These are phyloP conservation scores for Fringilla coelebs DNA, from an alignment of 2,797 vertebrate genomes.

Conservation along the genomic window DNA sequence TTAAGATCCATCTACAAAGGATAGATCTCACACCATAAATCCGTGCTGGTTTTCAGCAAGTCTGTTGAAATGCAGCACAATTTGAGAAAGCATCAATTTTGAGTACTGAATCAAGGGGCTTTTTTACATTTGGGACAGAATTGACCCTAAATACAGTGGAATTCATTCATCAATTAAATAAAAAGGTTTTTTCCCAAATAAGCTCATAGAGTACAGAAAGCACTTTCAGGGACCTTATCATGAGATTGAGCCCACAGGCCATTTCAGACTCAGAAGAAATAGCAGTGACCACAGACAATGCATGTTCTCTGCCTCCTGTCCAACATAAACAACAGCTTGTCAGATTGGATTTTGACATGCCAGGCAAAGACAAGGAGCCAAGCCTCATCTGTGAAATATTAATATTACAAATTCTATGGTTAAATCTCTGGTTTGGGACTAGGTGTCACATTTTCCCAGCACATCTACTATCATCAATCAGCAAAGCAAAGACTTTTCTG, in stretches of 20 bases:
- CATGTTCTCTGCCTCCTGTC: not conserved
- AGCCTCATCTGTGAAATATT: not conserved
- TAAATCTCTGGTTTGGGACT: not conserved
- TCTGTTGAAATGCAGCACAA: not conserved
- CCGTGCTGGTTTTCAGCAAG: not conserved
- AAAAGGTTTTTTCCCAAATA: not conserved
- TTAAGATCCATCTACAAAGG: not conserved
- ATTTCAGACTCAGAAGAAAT: not conserved
- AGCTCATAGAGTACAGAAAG: not conserved
- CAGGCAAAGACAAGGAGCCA: not conserved
- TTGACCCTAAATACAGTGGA: fast-evolving
- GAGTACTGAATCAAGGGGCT: not conserved
- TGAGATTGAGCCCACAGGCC: not conserved
- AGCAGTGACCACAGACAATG: not conserved
- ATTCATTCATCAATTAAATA: not conserved
- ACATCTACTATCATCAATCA: not conserved
- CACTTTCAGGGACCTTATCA: not conserved
- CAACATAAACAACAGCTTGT: not conserved
- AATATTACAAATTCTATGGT: not conserved
- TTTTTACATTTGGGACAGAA: not conserved
- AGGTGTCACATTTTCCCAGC: not conserved
- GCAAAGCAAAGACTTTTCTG: not conserved
- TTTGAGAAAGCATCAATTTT: not conserved
- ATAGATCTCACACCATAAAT: not conserved
- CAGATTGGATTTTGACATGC: not conserved